phyloP scores from a whole-genome alignment of 2,888 invertebrate species.

The Hoplodrina blanda region DNA sequence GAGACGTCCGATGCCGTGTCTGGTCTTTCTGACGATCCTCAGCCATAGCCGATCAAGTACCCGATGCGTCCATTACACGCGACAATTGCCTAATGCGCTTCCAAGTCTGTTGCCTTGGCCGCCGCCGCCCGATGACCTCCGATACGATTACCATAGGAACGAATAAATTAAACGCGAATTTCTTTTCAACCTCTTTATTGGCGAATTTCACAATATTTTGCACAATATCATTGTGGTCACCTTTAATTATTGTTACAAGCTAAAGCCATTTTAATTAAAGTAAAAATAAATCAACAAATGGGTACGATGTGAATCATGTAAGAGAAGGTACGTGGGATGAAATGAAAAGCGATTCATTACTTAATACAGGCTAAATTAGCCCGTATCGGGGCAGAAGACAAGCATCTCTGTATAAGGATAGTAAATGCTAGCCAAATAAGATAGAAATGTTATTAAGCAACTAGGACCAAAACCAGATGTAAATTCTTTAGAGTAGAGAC shows the following conservation, averaged over 20 bases:
- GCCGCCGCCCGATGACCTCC: slow-evolving; percentile 49
- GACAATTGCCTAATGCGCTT: slow-evolving; percentile 41
- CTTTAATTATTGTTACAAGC: background rate
- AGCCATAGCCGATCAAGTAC: background rate
- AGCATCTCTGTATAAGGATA: slow-evolving; percentile 1
- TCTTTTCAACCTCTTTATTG: slow-evolving; percentile 57
- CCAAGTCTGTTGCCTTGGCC: slow-evolving; percentile 32
- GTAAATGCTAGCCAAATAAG: slow-evolving; percentile 7
- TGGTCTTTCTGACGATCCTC: background rate
- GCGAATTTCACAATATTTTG: slow-evolving; percentile 41
- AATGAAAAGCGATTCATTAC: slow-evolving; percentile 27
- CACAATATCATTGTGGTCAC: slow-evolving; percentile 12
- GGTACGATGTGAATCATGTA: slow-evolving; percentile 15
- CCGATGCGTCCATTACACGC: slow-evolving; percentile 24
- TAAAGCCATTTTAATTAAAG: background rate
- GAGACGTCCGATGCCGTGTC: background rate
- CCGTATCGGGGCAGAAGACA: slow-evolving; percentile 7
- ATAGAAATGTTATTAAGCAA: slow-evolving; percentile 14
- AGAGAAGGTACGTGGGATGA: background rate
- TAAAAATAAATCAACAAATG: background rate
- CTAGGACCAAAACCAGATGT: slow-evolving; percentile 3
- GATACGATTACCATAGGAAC: slow-evolving; percentile 49
- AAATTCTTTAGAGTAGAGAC: slow-evolving; percentile 18
- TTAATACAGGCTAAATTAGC: background rate
- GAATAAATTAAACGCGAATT: slow-evolving; percentile 59